Percentiles rank a stretch among this genome's conserved stretches.
These are phyloP conservation scores for Coptodon bakossiorum DNA, from an alignment of 2,113 vertebrate species.

Conservation along the genomic window DNA sequence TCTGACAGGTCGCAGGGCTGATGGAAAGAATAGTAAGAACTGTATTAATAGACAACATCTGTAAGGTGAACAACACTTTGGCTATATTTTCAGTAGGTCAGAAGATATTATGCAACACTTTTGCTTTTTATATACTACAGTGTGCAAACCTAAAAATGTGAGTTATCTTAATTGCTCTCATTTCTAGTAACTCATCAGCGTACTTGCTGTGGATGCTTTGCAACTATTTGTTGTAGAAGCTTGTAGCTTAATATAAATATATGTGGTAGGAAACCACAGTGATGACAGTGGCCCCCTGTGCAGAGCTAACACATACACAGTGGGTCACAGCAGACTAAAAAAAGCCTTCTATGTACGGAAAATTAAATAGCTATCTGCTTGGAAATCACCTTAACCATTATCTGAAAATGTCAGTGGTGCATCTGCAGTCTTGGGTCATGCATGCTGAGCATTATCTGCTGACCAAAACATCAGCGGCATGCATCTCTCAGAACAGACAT, in stretches of 20 bases:
- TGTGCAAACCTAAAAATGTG: background rate
- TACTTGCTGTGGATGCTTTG: background rate
- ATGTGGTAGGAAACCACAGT: constrained; percentile 21
- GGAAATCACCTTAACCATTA: background rate
- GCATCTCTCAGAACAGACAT: background rate
- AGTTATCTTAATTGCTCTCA: background rate
- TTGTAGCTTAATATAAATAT: background rate
- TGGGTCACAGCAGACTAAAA: background rate
- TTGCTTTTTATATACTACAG: background rate
- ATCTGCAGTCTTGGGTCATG: background rate
- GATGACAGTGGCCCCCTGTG: background rate
- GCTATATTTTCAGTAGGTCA: background rate
- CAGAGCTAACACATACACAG: background rate
- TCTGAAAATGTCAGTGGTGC: background rate
- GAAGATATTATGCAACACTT: background rate
- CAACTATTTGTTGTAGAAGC: background rate
- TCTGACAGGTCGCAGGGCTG: constrained; percentile 91
- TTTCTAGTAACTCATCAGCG: background rate
- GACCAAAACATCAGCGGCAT: background rate
- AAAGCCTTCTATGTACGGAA: background rate
- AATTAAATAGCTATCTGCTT: background rate
- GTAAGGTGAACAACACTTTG: background rate
- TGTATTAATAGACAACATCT: background rate
- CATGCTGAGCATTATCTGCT: background rate
- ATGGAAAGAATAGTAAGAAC: background rate